Base-by-base conservation (phyloP, 2,888 invertebrate species). In the Anorthoa munda region DNA sequence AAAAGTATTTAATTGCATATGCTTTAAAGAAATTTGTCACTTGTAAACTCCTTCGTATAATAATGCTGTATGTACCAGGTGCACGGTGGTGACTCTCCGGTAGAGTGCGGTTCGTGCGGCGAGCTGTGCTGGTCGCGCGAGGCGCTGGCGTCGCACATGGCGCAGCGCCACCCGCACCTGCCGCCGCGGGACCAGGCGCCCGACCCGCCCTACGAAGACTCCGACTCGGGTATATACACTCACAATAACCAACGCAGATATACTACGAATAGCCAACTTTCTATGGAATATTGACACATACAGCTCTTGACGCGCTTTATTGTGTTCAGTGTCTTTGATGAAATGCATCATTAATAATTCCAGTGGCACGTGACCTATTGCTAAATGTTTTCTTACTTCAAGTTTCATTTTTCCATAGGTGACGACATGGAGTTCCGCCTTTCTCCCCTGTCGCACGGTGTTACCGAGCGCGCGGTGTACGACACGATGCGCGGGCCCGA, bases 31-130 rank as follows among this genome's bases (percentile, higher is more conserved):
- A n/a, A 26, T 4, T 26, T 31, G 39, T 9, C 9, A 39, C 39
- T 39, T 9, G 39, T 39, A 39, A 39, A 39, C 39, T 9, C 9
- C 39, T 0, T 39, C 9, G 39, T 39, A 39, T 39, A 39, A 39
- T 1, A 39, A n/a, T 56, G 23, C 15, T 45, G 18, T 59, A 15
- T 4, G 5, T 58, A 26, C 23, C 93, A 98, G 94, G 97, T 98
- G 51, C 98, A 98, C 93, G 98, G 98, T 18, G 98, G 97, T 21
- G 98, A 98, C 88, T 98, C 98, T 21, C 98, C 98, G 0, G 97
- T 98, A 85, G 98, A 98, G 89, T 98, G 98, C 90, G 97, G 97
- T 56, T 97, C 97, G 79, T 98, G 98, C 90, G 98, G 98, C 76
- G 98, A 98, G 92, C 97, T 98, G 97, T 98, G 98, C 91, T 98